Base-by-base conservation (phyloP, 2,888 invertebrate species). In the Diarsia dahlii region DNA sequence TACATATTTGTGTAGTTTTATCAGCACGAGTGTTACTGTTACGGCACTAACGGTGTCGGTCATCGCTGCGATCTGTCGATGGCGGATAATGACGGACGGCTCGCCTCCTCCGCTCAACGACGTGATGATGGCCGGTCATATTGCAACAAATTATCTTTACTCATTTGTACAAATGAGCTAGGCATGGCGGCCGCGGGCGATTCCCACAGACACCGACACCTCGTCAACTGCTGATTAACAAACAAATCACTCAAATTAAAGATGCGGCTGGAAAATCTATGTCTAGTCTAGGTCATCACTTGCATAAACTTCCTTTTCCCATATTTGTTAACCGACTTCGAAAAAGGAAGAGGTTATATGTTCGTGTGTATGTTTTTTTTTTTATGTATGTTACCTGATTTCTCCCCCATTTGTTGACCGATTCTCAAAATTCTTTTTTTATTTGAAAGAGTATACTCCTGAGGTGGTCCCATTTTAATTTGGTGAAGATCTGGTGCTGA, bases 171-270 rank as follows among this genome's bases (percentile, higher is more conserved):
- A 89, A 90, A 90, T 88, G 89, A 90, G 88, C 86, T 88, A 83
- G 84, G 81, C 87, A 89, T 84, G 88, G 86, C 72, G 80, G 91
- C 94, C 93, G 76, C 90, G 80, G 93, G 94, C 94, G 90, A 89
- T 94, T 95, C 94, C 89, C 95, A 94, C 88, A 92, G 90, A 91
- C 90, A 90, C 91, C 86, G 89, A 91, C 91, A 91, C 90, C 90
- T 91, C 89, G 85, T 87, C 80, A 84, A 82, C 83, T 88, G 85
- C 89, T 91, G 89, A 89, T 90, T 90, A 88, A 88, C 89, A 90
- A 89, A 87, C 75, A 81, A 79, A 90, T 70, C 60, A 73, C 52
- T 73, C 64, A 71, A 82, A 78, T 78, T 58, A 82, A 82, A 63
- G 56, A 81, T 52, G 34, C 50, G 15, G 46, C 60, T 66, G 12